A percentile compares a stretch with the other conserved stretches of the same genome.
phyloP scores from a whole-genome alignment of 2,113 vertebrate genomes.

The Regulus satrapa region DNA sequence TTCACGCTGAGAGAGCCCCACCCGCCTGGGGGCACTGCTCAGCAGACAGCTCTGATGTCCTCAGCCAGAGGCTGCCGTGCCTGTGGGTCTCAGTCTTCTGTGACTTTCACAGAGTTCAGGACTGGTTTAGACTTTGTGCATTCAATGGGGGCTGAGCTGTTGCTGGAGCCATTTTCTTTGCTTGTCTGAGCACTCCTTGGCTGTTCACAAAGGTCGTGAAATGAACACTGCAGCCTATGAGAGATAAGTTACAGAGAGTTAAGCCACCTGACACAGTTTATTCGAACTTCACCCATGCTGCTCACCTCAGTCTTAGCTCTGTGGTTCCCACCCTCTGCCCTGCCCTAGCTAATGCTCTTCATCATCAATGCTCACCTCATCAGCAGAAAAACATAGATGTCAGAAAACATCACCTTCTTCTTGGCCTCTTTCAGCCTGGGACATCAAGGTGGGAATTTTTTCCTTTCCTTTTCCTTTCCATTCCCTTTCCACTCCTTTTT shows the following conservation, averaged over 20 bases:
- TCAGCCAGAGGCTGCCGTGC: background rate
- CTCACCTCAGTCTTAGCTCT: background rate
- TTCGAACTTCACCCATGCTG: background rate
- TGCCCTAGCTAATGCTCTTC: background rate
- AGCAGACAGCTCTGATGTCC: background rate
- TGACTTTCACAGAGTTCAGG: background rate
- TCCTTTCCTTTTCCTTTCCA: background rate
- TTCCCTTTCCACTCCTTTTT: background rate
- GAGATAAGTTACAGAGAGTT: background rate
- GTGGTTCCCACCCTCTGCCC: background rate
- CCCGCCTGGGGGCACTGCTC: background rate
- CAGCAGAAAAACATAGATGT: background rate
- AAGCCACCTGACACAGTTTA: no score
- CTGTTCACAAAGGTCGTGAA: background rate
- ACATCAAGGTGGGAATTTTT: background rate
- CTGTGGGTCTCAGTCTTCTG: background rate
- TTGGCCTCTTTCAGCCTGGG: background rate
- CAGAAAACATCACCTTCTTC: background rate
- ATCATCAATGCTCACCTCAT: background rate
- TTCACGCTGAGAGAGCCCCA: background rate
- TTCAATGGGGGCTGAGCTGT: fast-evolving
- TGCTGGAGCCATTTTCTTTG: background rate
- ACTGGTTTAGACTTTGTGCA: fast-evolving
- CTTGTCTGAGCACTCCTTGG: background rate
- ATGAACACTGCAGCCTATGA: background rate